Base-by-base conservation (phyloP, 2,113 vertebrate genomes). In the Halichoerus grypus region DNA sequence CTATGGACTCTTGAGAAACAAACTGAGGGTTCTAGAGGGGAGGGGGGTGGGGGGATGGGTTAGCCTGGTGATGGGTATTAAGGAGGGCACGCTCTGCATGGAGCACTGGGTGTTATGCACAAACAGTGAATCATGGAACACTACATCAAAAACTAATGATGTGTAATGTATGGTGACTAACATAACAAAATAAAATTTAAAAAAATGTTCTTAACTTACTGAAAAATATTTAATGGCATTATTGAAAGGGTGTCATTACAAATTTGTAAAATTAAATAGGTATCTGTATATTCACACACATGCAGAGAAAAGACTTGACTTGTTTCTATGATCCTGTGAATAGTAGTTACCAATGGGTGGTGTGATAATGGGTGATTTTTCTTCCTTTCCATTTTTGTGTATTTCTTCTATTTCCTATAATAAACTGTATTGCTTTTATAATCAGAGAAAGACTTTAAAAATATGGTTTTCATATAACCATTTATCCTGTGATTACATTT, bases 331-430 rank as follows among this genome's bases (percentile, higher is more conserved):
- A 71, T 57, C 49, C 33, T 63, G 42, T 76, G 26, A 31, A 28
- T 87, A 24, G 49, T 65, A 53, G 19, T 67, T 93, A 77, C 21
- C 36, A 42, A 2, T 65, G 36, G 3, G 53, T 21, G 22, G 31
- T 51, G 22, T 22, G 42, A 19, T 74, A 51, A 82, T 31, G 18
- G 11, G 3, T 33, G 8, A 57, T 31, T 31, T 74, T 61, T 81
- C 84, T 83, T 83, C 33, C 28, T 71, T 71, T 26, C n/a, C 49
- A 7, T 3, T 86, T 94, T 65, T 83, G 57, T n/a, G 4, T 33
- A 39, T 67, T 88, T 88, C 79, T 88, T 63, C 59, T 95, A 36
- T 82, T 95, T 93, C 51, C 21, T 72, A 22, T 61, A 90, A 77
- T 28, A 83, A 96, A 80, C 14, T 22, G 0, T 31, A 22, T 72